Conservation (phyloP, 1,140 invertebrate species). For the Pollicipes pollicipes region DNA sequence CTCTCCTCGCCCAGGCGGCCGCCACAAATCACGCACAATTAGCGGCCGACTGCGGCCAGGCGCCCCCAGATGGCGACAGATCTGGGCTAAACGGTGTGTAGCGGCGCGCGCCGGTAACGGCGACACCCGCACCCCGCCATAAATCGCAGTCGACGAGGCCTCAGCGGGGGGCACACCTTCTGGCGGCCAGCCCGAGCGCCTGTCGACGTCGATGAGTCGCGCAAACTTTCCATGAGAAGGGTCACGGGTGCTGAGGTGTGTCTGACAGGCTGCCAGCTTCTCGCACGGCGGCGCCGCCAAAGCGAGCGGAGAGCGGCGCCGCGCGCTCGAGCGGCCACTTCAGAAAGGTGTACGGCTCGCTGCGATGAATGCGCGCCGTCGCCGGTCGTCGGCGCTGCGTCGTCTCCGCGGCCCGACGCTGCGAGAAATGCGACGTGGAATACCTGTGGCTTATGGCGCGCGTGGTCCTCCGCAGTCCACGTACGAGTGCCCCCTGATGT, state of each 20-base stretch:
- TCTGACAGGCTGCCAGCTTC: not conserved
- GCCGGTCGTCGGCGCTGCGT: not conserved
- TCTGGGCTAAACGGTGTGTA: not conserved
- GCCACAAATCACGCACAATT: not conserved
- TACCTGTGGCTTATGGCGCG: not conserved
- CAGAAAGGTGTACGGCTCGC: not conserved
- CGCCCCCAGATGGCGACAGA: not conserved
- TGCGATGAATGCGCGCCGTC: not conserved
- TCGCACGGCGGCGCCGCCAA: not conserved
- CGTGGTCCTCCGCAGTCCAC: not conserved
- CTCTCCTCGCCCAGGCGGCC: not conserved
- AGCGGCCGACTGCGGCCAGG: not conserved
- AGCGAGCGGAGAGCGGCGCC: not conserved
- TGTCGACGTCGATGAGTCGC: not conserved
- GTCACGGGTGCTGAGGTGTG: not conserved
- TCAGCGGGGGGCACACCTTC: not conserved
- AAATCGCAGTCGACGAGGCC: too few relatives aligned
- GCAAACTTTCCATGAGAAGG: not conserved
- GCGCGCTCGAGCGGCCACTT: not conserved
- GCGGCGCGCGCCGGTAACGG: too few relatives aligned
- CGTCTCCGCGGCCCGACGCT: not conserved
- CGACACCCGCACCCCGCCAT: too few relatives aligned
- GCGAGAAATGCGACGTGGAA: not conserved
- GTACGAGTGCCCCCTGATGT: not conserved
- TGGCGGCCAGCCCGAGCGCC: not conserved